These are phyloP conservation scores for Petrocephalus sullivani DNA, from an alignment of 2,797 vertebrate species.

Conservation along the genomic window DNA sequence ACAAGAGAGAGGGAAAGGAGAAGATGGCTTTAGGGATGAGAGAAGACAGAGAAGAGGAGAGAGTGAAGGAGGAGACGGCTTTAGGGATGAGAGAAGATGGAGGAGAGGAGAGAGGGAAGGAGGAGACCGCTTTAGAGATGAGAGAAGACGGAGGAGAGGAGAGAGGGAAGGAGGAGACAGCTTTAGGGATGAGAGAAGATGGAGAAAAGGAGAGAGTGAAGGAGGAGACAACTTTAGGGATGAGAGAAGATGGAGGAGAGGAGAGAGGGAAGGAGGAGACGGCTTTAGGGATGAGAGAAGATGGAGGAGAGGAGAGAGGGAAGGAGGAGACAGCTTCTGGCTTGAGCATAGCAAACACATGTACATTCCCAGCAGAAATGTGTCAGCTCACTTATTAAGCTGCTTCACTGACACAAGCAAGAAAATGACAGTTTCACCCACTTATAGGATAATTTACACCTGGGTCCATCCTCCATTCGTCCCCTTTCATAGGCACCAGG, in stretches of 20 bases:
- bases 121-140: background rate
- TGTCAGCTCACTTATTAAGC: background rate
- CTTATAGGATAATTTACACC: background rate
- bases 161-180: slow-evolving; percentile 1
- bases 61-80: background rate
- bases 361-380: background rate
- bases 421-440: background rate
- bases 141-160: background rate
- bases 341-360: background rate
- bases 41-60: background rate
- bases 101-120: slow-evolving; percentile 13
- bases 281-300: background rate
- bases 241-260: background rate
- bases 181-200: too few relatives aligned
- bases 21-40: background rate
- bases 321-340: background rate
- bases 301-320: slow-evolving; percentile 1
- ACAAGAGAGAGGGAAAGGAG: slow-evolving; percentile 6
- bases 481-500: background rate
- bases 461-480: background rate
- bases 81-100: background rate
- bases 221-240: background rate
- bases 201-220: slow-evolving; percentile 5
- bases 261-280: slow-evolving; percentile 12
- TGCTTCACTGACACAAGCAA: background rate